These are phyloP conservation scores for Camptogramma bilineatum DNA, from an alignment of 2,888 invertebrate genomes.

Conservation along the genomic window DNA sequence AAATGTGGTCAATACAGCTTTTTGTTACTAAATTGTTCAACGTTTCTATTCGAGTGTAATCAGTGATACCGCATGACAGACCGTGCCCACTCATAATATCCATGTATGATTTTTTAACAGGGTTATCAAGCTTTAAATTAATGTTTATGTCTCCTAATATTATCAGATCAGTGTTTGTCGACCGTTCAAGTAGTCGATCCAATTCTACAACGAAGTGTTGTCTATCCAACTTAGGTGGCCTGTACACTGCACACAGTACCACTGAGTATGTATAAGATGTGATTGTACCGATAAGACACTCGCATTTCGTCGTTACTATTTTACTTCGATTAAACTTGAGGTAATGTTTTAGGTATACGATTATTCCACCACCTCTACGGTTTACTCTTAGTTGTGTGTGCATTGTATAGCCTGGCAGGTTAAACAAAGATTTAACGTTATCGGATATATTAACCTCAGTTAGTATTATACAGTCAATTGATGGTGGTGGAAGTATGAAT, in stretches of 20 bases:
- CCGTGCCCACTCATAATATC: slow-evolving; percentile 14
- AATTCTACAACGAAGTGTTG: slow-evolving; percentile 8
- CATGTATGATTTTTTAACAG: slow-evolving; percentile 12
- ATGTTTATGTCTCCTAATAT: slow-evolving; percentile 17
- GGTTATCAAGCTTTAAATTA: slow-evolving; percentile 3
- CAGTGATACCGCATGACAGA: slow-evolving; percentile 21
- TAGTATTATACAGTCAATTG: not conserved
- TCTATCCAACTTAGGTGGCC: slow-evolving; percentile 12
- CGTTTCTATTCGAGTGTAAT: slow-evolving; percentile 17
- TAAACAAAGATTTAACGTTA: slow-evolving; percentile 1
- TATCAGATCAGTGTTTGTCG: slow-evolving; percentile 11
- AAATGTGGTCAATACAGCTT: slow-evolving; percentile 23
- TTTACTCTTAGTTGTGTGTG: not conserved
- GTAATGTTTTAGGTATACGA: slow-evolving; percentile 12
- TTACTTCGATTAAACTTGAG: slow-evolving; percentile 4
- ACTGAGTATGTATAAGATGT: not conserved
- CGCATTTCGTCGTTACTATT: not conserved
- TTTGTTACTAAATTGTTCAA: slow-evolving; percentile 13
- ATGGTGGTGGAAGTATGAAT: no score
- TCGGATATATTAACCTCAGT: slow-evolving; percentile 5
- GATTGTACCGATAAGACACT: slow-evolving; percentile 19
- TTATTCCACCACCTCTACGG: slow-evolving; percentile 15
- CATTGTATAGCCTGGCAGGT: slow-evolving; percentile 13
- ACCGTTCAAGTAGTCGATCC: slow-evolving; percentile 2
- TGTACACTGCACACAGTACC: slow-evolving; percentile 3